Percentiles rank a stretch among this genome's conserved stretches.
phyloP scores from a whole-genome alignment of 2,113 vertebrate species.

The Marcusenius ussheri region DNA sequence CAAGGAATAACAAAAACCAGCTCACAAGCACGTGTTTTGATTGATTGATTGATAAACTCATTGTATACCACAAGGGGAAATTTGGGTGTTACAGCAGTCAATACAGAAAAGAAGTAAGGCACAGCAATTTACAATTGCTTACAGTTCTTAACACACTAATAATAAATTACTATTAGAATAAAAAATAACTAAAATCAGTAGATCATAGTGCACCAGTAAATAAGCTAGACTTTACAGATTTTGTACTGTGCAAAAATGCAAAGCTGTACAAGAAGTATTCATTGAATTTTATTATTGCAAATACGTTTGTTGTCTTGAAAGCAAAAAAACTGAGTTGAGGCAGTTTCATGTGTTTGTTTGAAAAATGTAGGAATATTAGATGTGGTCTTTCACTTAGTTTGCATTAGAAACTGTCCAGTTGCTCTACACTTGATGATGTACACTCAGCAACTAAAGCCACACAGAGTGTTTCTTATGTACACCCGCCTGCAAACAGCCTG shows the following conservation, averaged over 20 bases:
- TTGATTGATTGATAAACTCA: neutral
- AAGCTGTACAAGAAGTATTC: neutral
- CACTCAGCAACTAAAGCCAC: neutral
- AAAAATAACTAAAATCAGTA: neutral
- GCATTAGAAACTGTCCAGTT: neutral
- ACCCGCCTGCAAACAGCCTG: neutral
- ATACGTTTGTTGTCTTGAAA: neutral
- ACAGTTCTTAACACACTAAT: neutral
- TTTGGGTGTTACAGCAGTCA: neutral
- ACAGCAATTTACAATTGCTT: neutral
- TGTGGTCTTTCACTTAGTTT: neutral
- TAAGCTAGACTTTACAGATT: neutral
- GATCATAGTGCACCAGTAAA: neutral
- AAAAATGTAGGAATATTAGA: neutral
- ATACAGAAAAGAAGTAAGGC: neutral
- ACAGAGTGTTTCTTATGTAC: neutral
- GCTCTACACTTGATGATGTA: neutral
- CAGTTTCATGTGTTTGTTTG: neutral
- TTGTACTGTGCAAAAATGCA: neutral
- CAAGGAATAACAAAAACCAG: too few species aligned
- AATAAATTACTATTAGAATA: neutral
- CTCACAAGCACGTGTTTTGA: neutral
- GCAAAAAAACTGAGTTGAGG: neutral
- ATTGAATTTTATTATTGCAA: neutral
- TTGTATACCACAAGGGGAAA: neutral